Base-by-base conservation (phyloP, 1,140 invertebrate species). In the Tetramorium alpestre region DNA sequence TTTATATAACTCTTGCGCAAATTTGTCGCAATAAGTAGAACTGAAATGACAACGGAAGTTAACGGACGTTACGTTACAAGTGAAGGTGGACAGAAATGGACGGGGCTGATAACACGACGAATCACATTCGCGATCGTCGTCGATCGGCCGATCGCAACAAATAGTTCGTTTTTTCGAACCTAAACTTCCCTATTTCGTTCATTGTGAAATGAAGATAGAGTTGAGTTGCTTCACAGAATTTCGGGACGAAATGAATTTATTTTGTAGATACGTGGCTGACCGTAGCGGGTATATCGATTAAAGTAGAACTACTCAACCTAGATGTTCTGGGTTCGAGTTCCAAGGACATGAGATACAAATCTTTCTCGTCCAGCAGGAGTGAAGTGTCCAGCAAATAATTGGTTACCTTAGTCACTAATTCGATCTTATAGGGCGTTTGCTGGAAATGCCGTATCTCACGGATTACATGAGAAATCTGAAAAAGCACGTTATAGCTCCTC, bases 391-490 rank as follows among this genome's bases (percentile, higher is more conserved):
- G 94, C 5, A 99, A 95, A 93, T 99, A 99, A 90, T 97, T 97
- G 41, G 97, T 97, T 58, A 98, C 98, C 95, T 98, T 98, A 47
- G 96, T 96, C 82, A 98, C 98, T 86, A 97, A 96, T 91, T 98
- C 98, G 85, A 99, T 99, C 95, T 98, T 98, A 94, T 99, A 99
- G 0, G 98, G 97, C 5, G 98, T 99, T 94, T 99, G 98, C 93
- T 99, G 98, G 94, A 98, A 99, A 89, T 98, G 97, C 60, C 98
- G 96, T 87, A 99, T 98, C 95, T 99, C 98, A 80, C 98, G 96
- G 87, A 99, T 99, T 1, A 99, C 98, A 93, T 99, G 98, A 47
- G 98, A 98, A 93, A 99, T 98, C 98, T 99, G 94, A 41, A 96
- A 96, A 92, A 80, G 5, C 38, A 28, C 16, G n/a, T 44, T 28